Conservation (phyloP, 2,797 vertebrate genomes). For the Remorina albescens region DNA sequence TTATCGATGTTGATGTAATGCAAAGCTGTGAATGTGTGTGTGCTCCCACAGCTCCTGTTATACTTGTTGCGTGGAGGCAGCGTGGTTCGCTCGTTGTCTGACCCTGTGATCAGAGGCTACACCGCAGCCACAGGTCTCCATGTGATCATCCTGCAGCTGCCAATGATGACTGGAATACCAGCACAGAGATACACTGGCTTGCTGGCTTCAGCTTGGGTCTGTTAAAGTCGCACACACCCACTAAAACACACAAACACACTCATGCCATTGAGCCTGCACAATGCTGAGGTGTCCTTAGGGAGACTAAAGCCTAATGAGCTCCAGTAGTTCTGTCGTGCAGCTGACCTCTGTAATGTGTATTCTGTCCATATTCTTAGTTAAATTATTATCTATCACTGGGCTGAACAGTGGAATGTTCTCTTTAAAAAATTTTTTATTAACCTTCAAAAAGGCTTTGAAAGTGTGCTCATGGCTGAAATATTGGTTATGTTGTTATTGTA, state of each 20-base stretch:
- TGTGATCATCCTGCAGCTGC: constrained; percentile 88
- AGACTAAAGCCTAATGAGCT: neutral
- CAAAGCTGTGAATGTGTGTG: neutral
- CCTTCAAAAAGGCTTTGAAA: neutral
- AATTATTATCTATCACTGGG: neutral
- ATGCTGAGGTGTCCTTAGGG: constrained; percentile 4
- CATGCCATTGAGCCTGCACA: neutral
- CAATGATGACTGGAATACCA: constrained; percentile 88
- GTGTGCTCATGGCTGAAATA: no score
- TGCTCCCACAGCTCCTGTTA: constrained; percentile 83
- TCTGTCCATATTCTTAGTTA: neutral
- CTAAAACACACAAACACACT: neutral
- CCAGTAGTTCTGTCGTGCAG: neutral
- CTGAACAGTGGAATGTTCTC: neutral
- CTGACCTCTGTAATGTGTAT: constrained; percentile 1
- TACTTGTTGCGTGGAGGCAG: constrained; percentile 88
- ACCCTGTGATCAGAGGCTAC: constrained; percentile 89
- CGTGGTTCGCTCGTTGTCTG: constrained; percentile 89
- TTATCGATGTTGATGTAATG: neutral
- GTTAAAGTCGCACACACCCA: constrained; percentile 43
- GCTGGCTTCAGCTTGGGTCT: constrained; percentile 87
- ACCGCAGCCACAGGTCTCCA: constrained; percentile 89
- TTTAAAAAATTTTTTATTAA: neutral
- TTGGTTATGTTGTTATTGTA: no score
- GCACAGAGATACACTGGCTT: constrained; percentile 84